phyloP scores from a whole-genome alignment of 2,113 vertebrate species.

The Anseranas semipalmata region DNA sequence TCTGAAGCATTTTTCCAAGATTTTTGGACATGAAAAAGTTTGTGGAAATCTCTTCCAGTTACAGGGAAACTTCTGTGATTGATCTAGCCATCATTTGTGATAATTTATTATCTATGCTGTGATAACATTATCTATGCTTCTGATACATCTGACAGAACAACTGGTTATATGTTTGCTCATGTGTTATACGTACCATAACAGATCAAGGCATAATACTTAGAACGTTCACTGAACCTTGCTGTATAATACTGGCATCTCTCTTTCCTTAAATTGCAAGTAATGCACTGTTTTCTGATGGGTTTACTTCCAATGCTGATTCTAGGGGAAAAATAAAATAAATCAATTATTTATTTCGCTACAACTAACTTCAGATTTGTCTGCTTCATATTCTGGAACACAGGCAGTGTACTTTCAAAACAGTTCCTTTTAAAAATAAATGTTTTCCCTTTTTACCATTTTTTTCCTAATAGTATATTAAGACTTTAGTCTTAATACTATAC shows the following conservation, averaged over 20 bases:
- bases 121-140: neutral
- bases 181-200: conserved; percentile 79
- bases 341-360: conserved; percentile 5
- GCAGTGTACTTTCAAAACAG: neutral
- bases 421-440: neutral
- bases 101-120: neutral
- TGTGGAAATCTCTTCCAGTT: neutral
- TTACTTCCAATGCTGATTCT: conserved; percentile 79
- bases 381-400: neutral
- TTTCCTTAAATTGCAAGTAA: conserved; percentile 83
- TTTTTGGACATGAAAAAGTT: neutral
- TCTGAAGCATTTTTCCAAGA: neutral
- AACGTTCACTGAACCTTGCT: conserved; percentile 80
- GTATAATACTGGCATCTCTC: conserved; percentile 84
- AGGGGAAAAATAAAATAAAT: conserved; percentile 67
- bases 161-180: neutral
- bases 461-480: neutral
- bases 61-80: neutral
- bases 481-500: neutral
- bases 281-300: conserved; percentile 76
- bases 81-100: neutral
- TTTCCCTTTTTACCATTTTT: neutral
- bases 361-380: neutral
- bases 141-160: neutral
- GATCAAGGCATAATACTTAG: conserved; percentile 80